phyloP scores from a whole-genome alignment of 1,140 invertebrate species.

The Zaprionus ghesquierei region DNA sequence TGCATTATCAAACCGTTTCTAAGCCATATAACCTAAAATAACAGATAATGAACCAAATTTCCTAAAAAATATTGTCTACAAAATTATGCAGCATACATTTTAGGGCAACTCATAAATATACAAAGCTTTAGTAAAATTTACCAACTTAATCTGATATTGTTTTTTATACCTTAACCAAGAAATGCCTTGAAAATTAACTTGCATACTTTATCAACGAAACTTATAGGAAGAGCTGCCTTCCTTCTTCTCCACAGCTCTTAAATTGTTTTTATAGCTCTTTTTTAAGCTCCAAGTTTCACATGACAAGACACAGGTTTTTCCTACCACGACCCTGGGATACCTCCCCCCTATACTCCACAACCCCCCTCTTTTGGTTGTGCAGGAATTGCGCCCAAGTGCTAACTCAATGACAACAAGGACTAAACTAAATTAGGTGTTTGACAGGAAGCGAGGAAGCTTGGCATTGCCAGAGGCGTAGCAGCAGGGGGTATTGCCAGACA shows the following conservation, averaged over 20 bases:
- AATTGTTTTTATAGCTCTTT: not conserved
- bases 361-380: not conserved
- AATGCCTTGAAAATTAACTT: not conserved
- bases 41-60: not conserved
- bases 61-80: not conserved
- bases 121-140: not conserved
- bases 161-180: not conserved
- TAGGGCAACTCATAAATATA: not conserved
- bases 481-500: not conserved
- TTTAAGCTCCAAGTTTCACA: not conserved
- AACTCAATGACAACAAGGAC: slow-evolving; percentile 54
- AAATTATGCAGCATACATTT: not conserved
- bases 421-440: slow-evolving; percentile 59
- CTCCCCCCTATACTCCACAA: too few species aligned
- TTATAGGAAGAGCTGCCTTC: not conserved
- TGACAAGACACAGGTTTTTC: not conserved
- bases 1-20: too few species aligned
- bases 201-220: not conserved
- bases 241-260: not conserved
- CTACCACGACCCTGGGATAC: not conserved
- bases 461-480: not conserved
- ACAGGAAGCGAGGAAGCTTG: slow-evolving; percentile 1
- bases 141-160: not conserved
- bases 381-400: slow-evolving; percentile 26
- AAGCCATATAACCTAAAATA: not conserved